Evolutionary conservation across 2,888 invertebrate species (phyloP).

Genomic region (Capitulum mitella): DNA sequence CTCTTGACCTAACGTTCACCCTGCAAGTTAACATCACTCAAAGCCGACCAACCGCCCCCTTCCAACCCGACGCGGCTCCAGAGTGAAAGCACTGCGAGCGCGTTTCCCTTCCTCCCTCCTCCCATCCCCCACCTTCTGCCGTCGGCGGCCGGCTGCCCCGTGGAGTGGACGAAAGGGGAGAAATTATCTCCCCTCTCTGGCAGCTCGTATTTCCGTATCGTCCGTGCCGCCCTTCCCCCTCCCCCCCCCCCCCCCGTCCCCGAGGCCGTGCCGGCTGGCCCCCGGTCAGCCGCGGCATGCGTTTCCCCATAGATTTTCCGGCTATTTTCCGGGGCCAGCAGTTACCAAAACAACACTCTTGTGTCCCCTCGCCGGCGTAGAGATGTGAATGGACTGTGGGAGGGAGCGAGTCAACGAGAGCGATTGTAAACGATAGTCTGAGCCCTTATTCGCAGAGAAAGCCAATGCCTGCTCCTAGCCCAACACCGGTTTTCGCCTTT

Average conservation of each 20-base stretch:
- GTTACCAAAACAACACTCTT: constrained; percentile 2
- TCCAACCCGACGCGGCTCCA: too few species aligned
- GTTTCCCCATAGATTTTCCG: constrained; percentile 7
- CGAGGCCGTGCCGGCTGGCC: not conserved
- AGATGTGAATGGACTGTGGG: constrained; percentile 1
- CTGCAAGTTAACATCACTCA: too few species aligned
- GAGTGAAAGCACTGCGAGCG: too few species aligned
- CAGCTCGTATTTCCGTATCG: not conserved
- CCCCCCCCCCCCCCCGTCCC: not conserved
- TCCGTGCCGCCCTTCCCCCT: not conserved
- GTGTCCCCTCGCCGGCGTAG: not conserved
- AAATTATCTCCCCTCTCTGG: not conserved
- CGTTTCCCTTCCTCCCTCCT: not conserved
- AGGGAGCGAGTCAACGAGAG: too few species aligned
- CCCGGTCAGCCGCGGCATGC: not conserved
- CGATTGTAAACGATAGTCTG: too few species aligned
- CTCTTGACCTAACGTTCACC: too few species aligned
- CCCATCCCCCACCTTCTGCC: not conserved
- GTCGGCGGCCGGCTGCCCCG: not conserved
- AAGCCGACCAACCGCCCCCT: too few species aligned
- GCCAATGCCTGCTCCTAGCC: too few species aligned
- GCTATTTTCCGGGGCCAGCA: not conserved
- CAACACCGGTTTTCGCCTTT: too few species aligned
- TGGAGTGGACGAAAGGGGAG: constrained; percentile 17
- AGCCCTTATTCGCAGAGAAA: too few species aligned